Conservation (phyloP, 2,797 vertebrate species). For the Myotis vivesi region DNA sequence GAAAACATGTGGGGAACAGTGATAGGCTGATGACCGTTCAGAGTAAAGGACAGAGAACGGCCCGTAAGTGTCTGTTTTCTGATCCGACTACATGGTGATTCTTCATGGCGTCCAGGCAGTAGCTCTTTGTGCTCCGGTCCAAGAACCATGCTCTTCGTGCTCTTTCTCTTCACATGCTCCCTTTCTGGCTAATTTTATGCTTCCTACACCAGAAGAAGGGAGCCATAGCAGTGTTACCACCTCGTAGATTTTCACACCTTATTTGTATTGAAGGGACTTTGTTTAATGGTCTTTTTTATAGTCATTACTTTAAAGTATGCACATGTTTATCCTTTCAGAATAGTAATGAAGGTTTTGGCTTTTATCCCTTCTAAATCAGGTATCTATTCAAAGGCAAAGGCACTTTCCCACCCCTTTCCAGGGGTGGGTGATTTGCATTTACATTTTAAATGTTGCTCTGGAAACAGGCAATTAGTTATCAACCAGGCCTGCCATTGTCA, state of each 20-base stretch:
- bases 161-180: background rate
- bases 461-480: slow-evolving; percentile 68
- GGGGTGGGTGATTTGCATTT: slow-evolving; percentile 24
- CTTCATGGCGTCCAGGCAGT: background rate
- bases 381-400: background rate
- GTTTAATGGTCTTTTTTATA: background rate
- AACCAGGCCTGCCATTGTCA: slow-evolving; percentile 39
- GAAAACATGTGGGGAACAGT: background rate
- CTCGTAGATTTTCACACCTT: background rate
- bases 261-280: background rate
- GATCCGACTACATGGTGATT: background rate
- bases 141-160: background rate
- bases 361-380: background rate
- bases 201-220: background rate
- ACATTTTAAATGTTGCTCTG: slow-evolving; percentile 57
- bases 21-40: background rate
- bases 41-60: background rate
- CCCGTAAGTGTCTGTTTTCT: background rate
- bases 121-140: background rate
- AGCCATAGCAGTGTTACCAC: background rate
- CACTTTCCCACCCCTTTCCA: background rate
- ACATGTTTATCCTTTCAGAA: background rate
- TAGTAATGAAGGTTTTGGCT: background rate
- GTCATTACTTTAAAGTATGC: background rate
- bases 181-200: background rate